A percentile compares a stretch with the other conserved stretches of the same genome.
Conservation (phyloP, 2,797 vertebrate species). For the Gila robusta region DNA sequence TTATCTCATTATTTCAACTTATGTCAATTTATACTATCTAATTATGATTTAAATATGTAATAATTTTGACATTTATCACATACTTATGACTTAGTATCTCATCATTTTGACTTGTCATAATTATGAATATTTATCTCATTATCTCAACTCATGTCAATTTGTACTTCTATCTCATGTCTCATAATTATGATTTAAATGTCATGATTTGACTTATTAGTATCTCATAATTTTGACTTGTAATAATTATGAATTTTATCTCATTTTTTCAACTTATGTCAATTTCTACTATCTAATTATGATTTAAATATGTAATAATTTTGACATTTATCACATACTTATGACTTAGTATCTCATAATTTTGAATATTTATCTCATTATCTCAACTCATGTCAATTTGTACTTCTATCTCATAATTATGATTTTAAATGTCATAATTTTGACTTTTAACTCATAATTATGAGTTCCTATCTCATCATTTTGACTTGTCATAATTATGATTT, state of each 20-base stretch:
- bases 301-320: background rate
- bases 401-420: no score
- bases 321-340: background rate
- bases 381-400: no score
- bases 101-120: no score
- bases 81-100: background rate
- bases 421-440: no score
- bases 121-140: no score
- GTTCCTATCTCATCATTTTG: no score
- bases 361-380: no score
- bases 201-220: no score
- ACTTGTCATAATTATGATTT: no score
- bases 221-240: background rate
- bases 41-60: background rate
- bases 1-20: background rate
- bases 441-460: no score
- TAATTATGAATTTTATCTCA: background rate
- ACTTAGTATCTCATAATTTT: background rate
- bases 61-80: background rate
- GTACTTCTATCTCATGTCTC: background rate
- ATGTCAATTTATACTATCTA: background rate
- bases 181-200: background rate
- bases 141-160: no score
- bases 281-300: background rate
- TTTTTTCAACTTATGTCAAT: background rate